Conservation (phyloP, 2,888 invertebrate genomes). For the Drosophila rubida region DNA sequence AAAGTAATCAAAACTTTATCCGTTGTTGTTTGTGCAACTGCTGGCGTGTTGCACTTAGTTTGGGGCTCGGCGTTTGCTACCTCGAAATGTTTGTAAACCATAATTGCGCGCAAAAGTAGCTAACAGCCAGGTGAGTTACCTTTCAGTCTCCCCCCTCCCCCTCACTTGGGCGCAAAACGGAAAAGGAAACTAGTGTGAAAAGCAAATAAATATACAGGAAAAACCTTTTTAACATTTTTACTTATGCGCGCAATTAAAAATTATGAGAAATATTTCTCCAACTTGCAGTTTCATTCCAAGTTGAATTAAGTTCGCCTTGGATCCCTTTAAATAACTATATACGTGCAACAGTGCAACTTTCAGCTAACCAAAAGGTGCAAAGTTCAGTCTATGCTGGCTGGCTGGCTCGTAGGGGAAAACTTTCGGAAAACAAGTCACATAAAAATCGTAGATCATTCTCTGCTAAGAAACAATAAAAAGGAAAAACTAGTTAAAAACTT, state of each 20-base stretch:
- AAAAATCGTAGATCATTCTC: constrained; percentile 54
- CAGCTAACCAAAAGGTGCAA: constrained; percentile 50
- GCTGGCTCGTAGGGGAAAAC: no score
- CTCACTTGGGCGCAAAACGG: not conserved
- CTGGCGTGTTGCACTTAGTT: constrained; percentile 45
- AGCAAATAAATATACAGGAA: constrained; percentile 27
- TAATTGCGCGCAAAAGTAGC: constrained; percentile 73
- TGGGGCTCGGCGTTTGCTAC: constrained; percentile 4
- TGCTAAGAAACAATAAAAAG: constrained; percentile 26
- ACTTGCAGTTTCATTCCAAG: constrained; percentile 19
- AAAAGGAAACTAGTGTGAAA: constrained; percentile 24
- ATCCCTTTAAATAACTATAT: constrained; percentile 16
- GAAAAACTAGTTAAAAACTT: constrained; percentile 42
- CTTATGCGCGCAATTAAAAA: constrained; percentile 48
- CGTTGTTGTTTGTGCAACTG: constrained; percentile 69
- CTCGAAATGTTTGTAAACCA: constrained; percentile 67
- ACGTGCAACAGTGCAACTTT: constrained; percentile 16
- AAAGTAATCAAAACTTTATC: constrained; percentile 75
- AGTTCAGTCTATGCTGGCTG: constrained; percentile 18
- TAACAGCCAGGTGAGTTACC: constrained; percentile 33
- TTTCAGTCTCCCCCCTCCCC: not conserved
- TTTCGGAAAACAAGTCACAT: constrained; percentile 55
- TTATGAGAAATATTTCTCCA: constrained; percentile 35
- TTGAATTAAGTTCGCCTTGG: not conserved
- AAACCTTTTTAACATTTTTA: constrained; percentile 30